These are phyloP conservation scores for Phataginus tetradactyla DNA, from an alignment of 2,797 vertebrate species.

Conservation along the genomic window DNA sequence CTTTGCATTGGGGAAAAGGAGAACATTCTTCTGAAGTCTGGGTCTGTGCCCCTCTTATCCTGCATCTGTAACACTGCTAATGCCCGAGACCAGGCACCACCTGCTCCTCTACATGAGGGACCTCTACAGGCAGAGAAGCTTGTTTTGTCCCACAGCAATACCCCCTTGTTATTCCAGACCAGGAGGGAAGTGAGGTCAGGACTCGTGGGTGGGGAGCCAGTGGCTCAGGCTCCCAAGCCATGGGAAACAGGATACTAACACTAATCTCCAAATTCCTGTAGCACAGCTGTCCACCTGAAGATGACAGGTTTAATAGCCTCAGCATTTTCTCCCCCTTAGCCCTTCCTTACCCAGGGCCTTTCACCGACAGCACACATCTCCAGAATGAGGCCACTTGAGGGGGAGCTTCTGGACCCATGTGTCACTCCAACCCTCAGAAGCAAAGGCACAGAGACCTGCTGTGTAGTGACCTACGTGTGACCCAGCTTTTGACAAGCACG, in stretches of 20 bases:
- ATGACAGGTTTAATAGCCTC: neutral
- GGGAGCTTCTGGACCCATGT: neutral
- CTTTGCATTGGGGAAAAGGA: neutral
- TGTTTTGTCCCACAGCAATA: neutral
- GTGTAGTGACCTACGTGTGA: neutral
- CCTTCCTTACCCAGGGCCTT: neutral
- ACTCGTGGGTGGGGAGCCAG: neutral
- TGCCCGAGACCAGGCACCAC: neutral
- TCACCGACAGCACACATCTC: neutral
- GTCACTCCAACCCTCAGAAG: neutral
- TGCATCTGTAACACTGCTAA: neutral
- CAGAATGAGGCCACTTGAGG: neutral
- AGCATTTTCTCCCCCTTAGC: neutral
- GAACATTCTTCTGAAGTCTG: accelerated
- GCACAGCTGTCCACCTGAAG: neutral
- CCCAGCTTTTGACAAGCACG: neutral
- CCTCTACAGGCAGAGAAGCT: neutral
- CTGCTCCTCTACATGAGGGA: neutral
- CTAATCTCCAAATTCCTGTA: neutral
- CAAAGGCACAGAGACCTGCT: neutral
- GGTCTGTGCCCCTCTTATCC: neutral
- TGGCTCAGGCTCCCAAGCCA: neutral
- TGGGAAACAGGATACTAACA: neutral
- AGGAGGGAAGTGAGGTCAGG: neutral
- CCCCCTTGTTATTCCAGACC: neutral